Conservation (phyloP, 2,888 invertebrate species). For the Cryptosula pallasiana region DNA sequence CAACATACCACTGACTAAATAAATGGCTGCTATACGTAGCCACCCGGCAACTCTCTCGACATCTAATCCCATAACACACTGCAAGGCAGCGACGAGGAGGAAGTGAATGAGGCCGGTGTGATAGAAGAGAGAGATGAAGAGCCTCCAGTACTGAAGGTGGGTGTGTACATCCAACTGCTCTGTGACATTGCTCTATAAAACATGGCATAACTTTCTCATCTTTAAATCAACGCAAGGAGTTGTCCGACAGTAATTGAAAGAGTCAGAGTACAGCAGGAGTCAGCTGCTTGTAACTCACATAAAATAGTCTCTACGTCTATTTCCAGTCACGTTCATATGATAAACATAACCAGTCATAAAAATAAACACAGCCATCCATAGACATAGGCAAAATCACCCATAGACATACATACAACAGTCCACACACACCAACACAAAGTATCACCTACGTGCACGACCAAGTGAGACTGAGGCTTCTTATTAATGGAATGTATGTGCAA, state of each 20-base stretch:
- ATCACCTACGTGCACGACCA: not conserved
- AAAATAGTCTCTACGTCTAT: too few relatives aligned
- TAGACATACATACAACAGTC: too few relatives aligned
- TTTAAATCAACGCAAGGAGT: too few relatives aligned
- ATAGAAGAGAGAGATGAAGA: constrained; percentile 12
- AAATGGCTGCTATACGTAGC: constrained; percentile 16
- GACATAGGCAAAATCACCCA: too few relatives aligned
- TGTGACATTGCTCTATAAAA: not conserved
- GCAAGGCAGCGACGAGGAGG: not conserved
- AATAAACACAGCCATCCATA: too few relatives aligned
- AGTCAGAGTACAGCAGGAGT: too few relatives aligned
- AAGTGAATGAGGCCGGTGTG: constrained; percentile 14
- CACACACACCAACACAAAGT: too few relatives aligned
- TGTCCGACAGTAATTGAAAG: too few relatives aligned
- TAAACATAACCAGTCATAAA: too few relatives aligned
- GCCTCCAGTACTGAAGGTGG: constrained; percentile 19
- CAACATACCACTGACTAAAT: constrained; percentile 9
- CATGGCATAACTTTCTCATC: too few relatives aligned
- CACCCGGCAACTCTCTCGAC: constrained; percentile 19
- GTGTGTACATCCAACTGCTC: not conserved
- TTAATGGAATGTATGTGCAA: not conserved
- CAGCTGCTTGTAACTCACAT: too few relatives aligned
- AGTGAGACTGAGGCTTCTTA: not conserved
- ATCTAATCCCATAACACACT: constrained; percentile 19
- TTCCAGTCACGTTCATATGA: too few relatives aligned